A percentile compares a stretch with the other conserved stretches of the same genome.
Evolutionary conservation across 1,140 invertebrate species (phyloP).

Genomic region (Sycophila sp.): DNA sequence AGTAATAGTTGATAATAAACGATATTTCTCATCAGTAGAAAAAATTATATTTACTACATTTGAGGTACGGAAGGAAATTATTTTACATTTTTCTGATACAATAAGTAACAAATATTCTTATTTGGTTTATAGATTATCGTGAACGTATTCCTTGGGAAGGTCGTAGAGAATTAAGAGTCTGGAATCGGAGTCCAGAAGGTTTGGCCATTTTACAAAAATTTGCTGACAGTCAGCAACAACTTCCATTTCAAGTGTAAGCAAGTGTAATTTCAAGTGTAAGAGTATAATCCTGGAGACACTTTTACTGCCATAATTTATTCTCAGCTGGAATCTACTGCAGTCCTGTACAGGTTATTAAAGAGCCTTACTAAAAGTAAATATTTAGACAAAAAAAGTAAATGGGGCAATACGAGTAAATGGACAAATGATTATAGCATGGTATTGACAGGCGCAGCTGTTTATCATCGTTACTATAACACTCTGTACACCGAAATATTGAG

Average conservation of each 20-base stretch:
- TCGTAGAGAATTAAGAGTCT: conserved; percentile 80
- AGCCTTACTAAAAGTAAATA: conserved; percentile 86
- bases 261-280: no score
- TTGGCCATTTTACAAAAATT: conserved; percentile 84
- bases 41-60: conserved; percentile 96
- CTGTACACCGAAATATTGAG: conserved; percentile 86
- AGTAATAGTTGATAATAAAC: no score
- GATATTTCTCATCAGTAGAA: conserved; percentile 96
- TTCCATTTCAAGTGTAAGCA: conserved; percentile 76
- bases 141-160: conserved; percentile 83
- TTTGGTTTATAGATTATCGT: conserved; percentile 79
- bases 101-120: background rate
- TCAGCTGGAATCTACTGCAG: conserved; percentile 79
- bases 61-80: conserved; percentile 77
- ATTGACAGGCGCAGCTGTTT: conserved; percentile 91
- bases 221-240: conserved; percentile 76
- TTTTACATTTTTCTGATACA: conserved; percentile 31
- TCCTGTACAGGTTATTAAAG: conserved; percentile 84
- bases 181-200: conserved; percentile 91
- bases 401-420: conserved; percentile 96
- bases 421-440: conserved; percentile 97
- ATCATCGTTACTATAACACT: conserved; percentile 94
- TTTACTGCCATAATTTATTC: conserved; percentile 93
- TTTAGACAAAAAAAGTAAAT: conserved; percentile 83
- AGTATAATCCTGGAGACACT: conserved; percentile 71